Base-by-base conservation (phyloP, 2,888 invertebrate genomes). In the Scaptomyza cyrtandrae region DNA sequence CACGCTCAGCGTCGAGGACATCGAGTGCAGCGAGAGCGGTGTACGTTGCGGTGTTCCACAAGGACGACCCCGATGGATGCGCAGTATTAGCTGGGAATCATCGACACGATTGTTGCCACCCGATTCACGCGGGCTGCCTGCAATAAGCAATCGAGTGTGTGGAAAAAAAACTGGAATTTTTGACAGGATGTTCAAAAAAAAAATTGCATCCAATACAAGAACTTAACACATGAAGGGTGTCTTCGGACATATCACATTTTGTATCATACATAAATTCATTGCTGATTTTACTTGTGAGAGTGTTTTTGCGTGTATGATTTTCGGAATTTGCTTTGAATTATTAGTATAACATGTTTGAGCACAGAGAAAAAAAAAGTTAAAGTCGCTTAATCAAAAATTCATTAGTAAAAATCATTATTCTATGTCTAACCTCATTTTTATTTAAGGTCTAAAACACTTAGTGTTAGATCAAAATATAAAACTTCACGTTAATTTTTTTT, bases 61-160 rank as follows among this genome's bases (percentile, higher is more conserved):
- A 0, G 92, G 90, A 29, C 92, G 87, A 0, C 98, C 98, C 0
- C 98, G 94, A 92, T 98, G 98, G 82, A 98, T 98, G 77, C 98
- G 94, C 75, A 98, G 92, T 0, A 98, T 98, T 58, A 98, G 93
- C 49, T 97, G 95, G 90, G 97, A 96, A 90, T 97, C 97, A 86
- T 97, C 96, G 88, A 97, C 96, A 43, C 97, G 95, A 90, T 93
- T 95, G 54, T 95, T 95, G 58, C 90, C 88, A 50, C 90, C 88
- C 55, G 95, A 78, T 59, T 92, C 91, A 45, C 95, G 95, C 80
- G 94, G 93, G 44, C 93, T 92, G 77, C 95, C 95, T 94, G 90
- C 95, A 97, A 92, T 80, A 77, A 86, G 77, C 33, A 33, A 33
- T 77, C 75, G 73, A 50, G 33, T 35, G 62, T 77, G 61, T 62